Evolutionary conservation across 2,888 invertebrate genomes (phyloP).

Genomic region (Minunthozetes semirufus): DNA sequence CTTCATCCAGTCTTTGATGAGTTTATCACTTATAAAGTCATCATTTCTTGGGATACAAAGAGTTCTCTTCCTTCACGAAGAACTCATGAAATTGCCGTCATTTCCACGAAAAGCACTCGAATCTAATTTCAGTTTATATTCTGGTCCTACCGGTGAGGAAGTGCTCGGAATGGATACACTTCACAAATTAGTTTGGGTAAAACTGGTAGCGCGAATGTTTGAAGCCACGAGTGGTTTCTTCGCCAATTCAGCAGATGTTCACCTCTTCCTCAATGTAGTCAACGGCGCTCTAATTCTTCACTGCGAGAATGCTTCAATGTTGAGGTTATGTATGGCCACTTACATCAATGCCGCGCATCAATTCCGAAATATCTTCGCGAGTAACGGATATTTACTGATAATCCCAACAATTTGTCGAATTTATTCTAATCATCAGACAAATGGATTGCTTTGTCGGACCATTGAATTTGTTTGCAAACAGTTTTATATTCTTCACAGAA

Average conservation of each 20-base stretch:
- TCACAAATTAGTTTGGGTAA: constrained; percentile 98
- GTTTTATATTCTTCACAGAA: constrained; percentile 94
- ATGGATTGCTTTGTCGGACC: constrained; percentile 85
- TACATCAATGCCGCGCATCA: constrained; percentile 96
- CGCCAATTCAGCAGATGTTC: constrained; percentile 92
- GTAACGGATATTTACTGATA: constrained; percentile 92
- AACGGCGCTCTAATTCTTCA: constrained; percentile 94
- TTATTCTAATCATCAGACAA: constrained; percentile 96
- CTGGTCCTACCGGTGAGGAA: constrained; percentile 78
- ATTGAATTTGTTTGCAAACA: constrained; percentile 98
- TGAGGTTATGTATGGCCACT: constrained; percentile 91
- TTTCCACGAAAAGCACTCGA: constrained; percentile 97
- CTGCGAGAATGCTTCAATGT: constrained; percentile 90
- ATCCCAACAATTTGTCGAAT: constrained; percentile 95
- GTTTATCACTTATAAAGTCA: constrained; percentile 49
- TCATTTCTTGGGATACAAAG: constrained; percentile 76
- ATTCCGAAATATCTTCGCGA: constrained; percentile 97
- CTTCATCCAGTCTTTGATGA: constrained; percentile 48
- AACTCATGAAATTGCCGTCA: constrained; percentile 94
- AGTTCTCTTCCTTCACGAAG: constrained; percentile 96
- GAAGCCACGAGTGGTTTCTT: constrained; percentile 97
- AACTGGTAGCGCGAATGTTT: constrained; percentile 90
- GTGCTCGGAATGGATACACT: constrained; percentile 85
- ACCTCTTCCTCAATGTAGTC: constrained; percentile 91
- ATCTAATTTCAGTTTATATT: constrained; percentile 85